Conservation (phyloP, 1,140 invertebrate genomes). For the Nylanderia fulva region DNA sequence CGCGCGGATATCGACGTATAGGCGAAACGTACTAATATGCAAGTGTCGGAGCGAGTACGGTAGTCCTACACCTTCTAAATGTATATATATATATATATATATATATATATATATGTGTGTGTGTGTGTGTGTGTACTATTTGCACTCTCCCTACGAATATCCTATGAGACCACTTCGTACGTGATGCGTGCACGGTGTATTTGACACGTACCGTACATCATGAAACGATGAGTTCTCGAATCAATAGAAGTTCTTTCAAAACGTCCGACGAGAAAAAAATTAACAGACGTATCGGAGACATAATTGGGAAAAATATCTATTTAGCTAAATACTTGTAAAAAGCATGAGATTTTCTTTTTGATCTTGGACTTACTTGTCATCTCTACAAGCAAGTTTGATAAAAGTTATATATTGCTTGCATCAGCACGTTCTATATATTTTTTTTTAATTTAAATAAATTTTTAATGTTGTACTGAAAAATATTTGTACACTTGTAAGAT, state of each 20-base stretch:
- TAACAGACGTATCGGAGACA: background rate
- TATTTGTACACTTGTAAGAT: background rate
- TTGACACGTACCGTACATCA: slow-evolving; percentile 74
- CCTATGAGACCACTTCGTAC: slow-evolving; percentile 70
- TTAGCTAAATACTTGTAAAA: background rate
- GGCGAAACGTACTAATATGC: slow-evolving; percentile 46
- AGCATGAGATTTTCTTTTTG: background rate
- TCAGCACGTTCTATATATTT: background rate
- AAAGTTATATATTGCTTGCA: background rate
- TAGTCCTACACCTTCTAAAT: background rate
- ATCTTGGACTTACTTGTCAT: background rate
- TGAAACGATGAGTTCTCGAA: slow-evolving; percentile 63
- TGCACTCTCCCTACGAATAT: slow-evolving; percentile 58
- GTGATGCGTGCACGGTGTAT: slow-evolving; percentile 67
- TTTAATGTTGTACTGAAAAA: background rate
- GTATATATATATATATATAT: too few species aligned
- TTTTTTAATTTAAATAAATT: background rate
- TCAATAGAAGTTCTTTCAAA: slow-evolving; percentile 62
- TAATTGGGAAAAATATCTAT: background rate
- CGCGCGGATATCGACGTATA: slow-evolving; percentile 43
- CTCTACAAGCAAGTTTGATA: background rate
- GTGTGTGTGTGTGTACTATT: background rate
- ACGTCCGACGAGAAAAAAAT: background rate
- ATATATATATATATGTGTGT: too few species aligned
- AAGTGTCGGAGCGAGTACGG: slow-evolving; percentile 43